phyloP scores from a whole-genome alignment of 2,797 vertebrate species.

The Catamblyrhynchus diadema region DNA sequence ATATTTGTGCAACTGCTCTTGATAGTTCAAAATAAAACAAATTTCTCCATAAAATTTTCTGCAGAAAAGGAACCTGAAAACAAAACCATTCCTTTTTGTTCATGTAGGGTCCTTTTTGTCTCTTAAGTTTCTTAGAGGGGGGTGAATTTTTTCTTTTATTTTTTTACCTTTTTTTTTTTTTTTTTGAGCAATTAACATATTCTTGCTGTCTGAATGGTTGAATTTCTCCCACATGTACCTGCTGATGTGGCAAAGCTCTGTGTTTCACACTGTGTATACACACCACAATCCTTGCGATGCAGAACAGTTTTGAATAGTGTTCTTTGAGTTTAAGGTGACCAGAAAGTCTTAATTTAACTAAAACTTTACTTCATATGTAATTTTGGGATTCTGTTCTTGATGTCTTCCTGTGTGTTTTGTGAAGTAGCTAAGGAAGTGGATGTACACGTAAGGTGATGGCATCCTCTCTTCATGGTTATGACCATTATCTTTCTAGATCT shows the following conservation, averaged over 20 bases:
- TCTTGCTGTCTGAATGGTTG: neutral
- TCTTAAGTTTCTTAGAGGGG: neutral
- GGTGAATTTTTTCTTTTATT: neutral
- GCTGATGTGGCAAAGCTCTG: neutral
- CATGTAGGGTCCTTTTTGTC: neutral
- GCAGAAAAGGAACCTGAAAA: fast-evolving
- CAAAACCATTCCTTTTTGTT: neutral
- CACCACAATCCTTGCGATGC: neutral
- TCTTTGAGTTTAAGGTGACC: neutral
- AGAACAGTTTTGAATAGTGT: neutral
- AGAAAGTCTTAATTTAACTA: neutral
- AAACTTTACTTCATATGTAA: neutral
- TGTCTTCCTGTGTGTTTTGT: neutral
- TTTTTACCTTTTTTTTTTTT: neutral
- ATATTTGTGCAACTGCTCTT: neutral
- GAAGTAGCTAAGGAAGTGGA: neutral
- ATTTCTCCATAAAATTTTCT: neutral
- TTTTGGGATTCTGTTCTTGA: neutral
- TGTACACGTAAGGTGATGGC: neutral
- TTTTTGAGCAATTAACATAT: neutral
- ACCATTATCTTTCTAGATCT: neutral
- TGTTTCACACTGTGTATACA: fast-evolving
- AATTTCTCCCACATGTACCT: neutral
- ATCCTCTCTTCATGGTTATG: neutral
- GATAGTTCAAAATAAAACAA: neutral